phyloP scores from a whole-genome alignment of 2,113 vertebrate genomes.

The Ceyx margarethae region DNA sequence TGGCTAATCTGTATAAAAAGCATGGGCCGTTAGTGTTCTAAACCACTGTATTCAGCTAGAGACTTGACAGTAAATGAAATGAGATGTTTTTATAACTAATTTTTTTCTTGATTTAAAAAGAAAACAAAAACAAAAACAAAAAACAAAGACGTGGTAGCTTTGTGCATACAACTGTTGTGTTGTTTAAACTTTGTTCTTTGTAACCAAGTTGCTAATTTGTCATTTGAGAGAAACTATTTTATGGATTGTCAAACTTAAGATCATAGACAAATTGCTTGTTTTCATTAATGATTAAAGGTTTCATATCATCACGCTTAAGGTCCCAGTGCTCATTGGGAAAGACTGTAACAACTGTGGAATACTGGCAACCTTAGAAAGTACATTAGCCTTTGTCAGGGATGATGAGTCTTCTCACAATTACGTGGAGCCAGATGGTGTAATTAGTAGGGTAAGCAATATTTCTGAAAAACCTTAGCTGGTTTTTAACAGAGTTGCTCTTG shows the following conservation, averaged over 20 bases:
- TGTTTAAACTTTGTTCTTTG: conserved; percentile 67
- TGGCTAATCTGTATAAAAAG: conserved; percentile 66
- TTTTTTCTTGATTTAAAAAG: conserved; percentile 58
- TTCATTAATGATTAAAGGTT: conserved; percentile 65
- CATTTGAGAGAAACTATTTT: conserved; percentile 60
- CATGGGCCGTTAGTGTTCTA: conserved; percentile 67
- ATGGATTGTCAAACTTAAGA: conserved; percentile 60
- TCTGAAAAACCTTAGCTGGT: background rate
- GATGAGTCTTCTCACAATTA: background rate
- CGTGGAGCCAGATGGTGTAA: background rate
- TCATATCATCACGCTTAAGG: conserved; percentile 37
- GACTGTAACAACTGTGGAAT: background rate
- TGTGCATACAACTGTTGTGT: conserved; percentile 66
- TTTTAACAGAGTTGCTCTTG: background rate
- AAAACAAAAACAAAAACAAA: background rate
- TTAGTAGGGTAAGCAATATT: background rate
- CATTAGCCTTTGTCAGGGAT: background rate
- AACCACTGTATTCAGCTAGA: conserved; percentile 63
- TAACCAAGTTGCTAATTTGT: conserved; percentile 61
- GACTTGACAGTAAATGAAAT: conserved; percentile 61
- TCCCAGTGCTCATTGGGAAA: conserved; percentile 56
- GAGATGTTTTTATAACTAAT: conserved; percentile 71
- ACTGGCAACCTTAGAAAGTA: background rate
- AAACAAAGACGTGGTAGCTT: conserved; percentile 51
- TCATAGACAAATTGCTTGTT: conserved; percentile 61